Evolutionary conservation across 2,113 vertebrate genomes (phyloP), one percentile per base, ranked within the genome.

Genomic region (Pelvicachromis taeniatus): DNA sequence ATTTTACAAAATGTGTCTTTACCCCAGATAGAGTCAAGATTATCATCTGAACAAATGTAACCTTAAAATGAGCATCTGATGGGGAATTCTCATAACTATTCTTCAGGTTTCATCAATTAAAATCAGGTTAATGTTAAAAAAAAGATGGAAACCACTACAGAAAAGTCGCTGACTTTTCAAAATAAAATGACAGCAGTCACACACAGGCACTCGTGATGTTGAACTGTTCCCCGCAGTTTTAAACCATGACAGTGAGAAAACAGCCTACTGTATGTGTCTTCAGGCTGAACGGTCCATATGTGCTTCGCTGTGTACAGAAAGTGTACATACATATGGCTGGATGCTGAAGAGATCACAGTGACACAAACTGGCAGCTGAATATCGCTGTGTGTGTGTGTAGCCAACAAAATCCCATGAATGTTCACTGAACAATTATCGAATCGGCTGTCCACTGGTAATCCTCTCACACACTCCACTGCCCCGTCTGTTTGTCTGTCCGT

Each of bases 371-470:
- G 89, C 92, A 92, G 85, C 81, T 38, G 33, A 63, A 63, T 63
- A 63, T 63, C 6, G 2, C 33, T 63, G 35, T 65, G n/a, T 40
- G 61, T 65, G 59, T 63, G 33, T 65, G 61, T 63, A 48, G 38
- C 53, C 38, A 78, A 77, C 29, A 79, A 89, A 90, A 90, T 92
- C 89, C 87, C 58, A 84, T 88, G 73, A 95, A 94, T 95, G 94
- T 92, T 96, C 96, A 96, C 79, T 94, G 95, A 95, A 91, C 95
- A 95, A 95, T 95, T 95, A 94, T 83, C 79, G 91, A 91, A 88
- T 94, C 86, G 90, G 93, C 94, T 95, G 90, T 92, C 90, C 77
- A 78, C 91, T 86, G 80, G 84, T 96, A 96, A 96, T 96, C 95
- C 96, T 91, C 87, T 96, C 93, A 95, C 55, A 95, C 94, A 95